Evolutionary conservation across 2,113 vertebrate genomes (phyloP), one percentile per base, ranked within the genome.

Genomic region (Speoplatyrhinus poulsoni): DNA sequence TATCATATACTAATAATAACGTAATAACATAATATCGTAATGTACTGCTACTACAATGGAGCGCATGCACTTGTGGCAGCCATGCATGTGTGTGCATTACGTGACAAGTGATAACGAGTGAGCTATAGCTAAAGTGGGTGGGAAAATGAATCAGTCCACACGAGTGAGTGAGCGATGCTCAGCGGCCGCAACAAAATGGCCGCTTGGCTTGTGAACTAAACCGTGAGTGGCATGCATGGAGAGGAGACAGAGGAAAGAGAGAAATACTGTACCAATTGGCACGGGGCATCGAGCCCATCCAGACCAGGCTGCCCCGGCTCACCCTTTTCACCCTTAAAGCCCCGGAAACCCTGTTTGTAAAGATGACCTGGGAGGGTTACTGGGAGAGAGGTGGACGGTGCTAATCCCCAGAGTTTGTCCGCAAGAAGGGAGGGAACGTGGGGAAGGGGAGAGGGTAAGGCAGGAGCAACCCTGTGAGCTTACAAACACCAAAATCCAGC

Each of bases 251-350:
- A 87, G 95, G 96, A 96, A 96, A 64, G 93, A 96, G 94, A 93
- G 87, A 83, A 82, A 99, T 99, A 99, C 98, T 98, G 97, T 99
- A 99, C 98, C 98, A 99, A 98, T 96, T 99, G 97, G 96, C 98
- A 99, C 86, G 98, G 98, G 95, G 98, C 98, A 96, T 99, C 98
- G 95, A 99, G 95, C 95, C 98, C 98, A 92, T 99, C 98, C 95
- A 99, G 96, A 92, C 98, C 98, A 94, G 98, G 98, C 85, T 99
- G 97, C 91, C 98, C 98, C 93, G 97, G 97, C 93, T 99, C 98
- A 94, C 98, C 98, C 94, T 99, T 99, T 95, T 99, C 97, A 96
- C 98, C 97, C 96, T 99, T 99, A 96, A 98, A 96, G 95, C 98
- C 98, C 95, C 98, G 97, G 96, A 99, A 98, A 93, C 98, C 98